These are phyloP conservation scores for Drosophila gaucha DNA, from an alignment of 2,888 invertebrate genomes.

Conservation along the genomic window DNA sequence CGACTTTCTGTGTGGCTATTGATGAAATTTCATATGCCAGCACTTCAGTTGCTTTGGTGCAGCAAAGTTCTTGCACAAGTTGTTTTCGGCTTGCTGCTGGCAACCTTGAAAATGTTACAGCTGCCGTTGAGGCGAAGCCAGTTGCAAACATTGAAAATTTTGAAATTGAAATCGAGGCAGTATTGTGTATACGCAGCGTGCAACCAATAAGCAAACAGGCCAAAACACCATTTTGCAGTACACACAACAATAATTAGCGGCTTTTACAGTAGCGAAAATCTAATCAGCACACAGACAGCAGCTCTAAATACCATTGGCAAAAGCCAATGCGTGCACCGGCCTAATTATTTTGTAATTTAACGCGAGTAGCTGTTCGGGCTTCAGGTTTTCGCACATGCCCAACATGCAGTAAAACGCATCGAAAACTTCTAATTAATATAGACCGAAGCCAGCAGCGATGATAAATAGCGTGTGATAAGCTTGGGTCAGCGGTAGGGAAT, in stretches of 20 bases:
- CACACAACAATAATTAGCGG: constrained; percentile 29
- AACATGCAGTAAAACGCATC: constrained; percentile 23
- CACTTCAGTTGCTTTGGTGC: constrained; percentile 53
- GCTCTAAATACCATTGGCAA: constrained; percentile 5
- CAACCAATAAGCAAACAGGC: constrained; percentile 37
- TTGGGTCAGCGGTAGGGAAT: not conserved
- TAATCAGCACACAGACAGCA: constrained; percentile 45
- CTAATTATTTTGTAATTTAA: constrained; percentile 71
- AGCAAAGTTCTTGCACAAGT: constrained; percentile 15
- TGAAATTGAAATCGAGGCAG: constrained; percentile 20
- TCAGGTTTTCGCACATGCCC: not conserved
- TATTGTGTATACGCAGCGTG: constrained; percentile 50
- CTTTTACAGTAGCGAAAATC: constrained; percentile 24
- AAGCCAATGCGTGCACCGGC: constrained; percentile 19
- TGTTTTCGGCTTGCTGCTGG: not conserved
- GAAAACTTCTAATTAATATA: constrained; percentile 67
- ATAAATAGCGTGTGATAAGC: too few relatives aligned
- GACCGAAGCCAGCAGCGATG: constrained; percentile 9
- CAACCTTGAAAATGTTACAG: constrained; percentile 31
- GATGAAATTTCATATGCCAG: constrained; percentile 69
- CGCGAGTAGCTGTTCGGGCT: constrained; percentile 15
- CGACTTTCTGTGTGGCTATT: constrained; percentile 57
- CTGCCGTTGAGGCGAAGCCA: not conserved
- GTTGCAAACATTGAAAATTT: constrained; percentile 8
- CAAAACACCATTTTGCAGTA: constrained; percentile 35